Evolutionary conservation across 2,797 vertebrate species (phyloP), one percentile per base, ranked within the genome.

Genomic region (Psittacula derbiana): DNA sequence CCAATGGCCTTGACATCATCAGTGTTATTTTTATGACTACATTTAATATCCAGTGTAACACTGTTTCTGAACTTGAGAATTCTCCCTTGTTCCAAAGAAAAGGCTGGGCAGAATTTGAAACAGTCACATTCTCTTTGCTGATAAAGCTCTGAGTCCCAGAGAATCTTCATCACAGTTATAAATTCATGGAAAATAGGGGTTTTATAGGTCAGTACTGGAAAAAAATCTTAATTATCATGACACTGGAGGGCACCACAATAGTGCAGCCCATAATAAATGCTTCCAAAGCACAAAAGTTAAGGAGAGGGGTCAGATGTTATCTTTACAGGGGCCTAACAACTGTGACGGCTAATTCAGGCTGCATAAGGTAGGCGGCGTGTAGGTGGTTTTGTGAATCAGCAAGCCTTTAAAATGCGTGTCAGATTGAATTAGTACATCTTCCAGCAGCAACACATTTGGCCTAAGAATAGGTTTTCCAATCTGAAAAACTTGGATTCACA

Each of bases 321-420:
- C 92, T 96, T 93, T 88, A 91, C 52, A 89, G 80, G 71, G 81
- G 8, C 84, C 87, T 95, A 86, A 60, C 71, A 88, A 80, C 87
- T 86, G 21, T 94, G 82, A 86, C 24, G 1, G 50, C 86, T 92
- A 86, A 88, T 90, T 93, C 76, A 90, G 88, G 75, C 86, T 38
- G 33, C 58, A 44, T 6, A 8, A 79, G 43, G 50, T 36, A 61
- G 73, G 84, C 31, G 31, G 61, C 44, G 2, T 88, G 89, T 94
- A 91, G 88, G 92, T 96, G 79, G 65, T 84, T 88, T 90, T 82
- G 84, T 87, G 79, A 92, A 74, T 87, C 62, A 95, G 65, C 57
- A 82, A 91, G 91, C 80, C 57, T 93, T 92, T 92, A 92, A 94
- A 91, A 90, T 93, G 84, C 61, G 46, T 94, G 80, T 96, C 89